phyloP scores from a whole-genome alignment of 23 tunicate genomes.

The Phallusia fumigata region DNA sequence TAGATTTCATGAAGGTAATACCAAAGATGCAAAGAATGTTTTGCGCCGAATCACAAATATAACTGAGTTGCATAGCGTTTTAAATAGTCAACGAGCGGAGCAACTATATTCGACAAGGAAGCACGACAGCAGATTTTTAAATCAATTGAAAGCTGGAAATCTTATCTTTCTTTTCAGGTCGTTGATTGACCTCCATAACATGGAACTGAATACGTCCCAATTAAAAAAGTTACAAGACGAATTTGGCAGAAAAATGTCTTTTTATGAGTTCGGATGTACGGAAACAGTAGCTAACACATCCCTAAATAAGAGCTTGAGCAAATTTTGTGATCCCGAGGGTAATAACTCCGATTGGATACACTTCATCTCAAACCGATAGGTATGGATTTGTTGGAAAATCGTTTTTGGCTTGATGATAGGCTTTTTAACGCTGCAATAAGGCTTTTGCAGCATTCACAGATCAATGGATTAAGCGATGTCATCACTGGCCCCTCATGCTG shows the following conservation, averaged over 20 bases:
- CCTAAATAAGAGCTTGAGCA: too few relatives aligned
- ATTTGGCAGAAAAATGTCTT: not conserved
- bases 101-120: not conserved
- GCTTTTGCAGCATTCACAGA: not conserved
- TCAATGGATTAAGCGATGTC: not conserved
- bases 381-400: not conserved
- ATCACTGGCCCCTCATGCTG: not conserved
- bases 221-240: not conserved
- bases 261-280: too few relatives aligned
- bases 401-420: not conserved
- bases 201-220: not conserved
- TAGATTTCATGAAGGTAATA: not conserved
- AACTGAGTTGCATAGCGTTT: not conserved
- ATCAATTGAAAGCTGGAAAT: not conserved
- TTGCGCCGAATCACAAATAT: not conserved
- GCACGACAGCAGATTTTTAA: not conserved
- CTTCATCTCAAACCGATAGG: not conserved
- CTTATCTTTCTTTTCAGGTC: not conserved
- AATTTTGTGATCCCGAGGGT: too few relatives aligned
- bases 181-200: not conserved
- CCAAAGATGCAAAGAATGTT: not conserved
- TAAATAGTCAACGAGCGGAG: not conserved
- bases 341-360: not conserved
- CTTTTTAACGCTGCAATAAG: constrained; percentile 6
- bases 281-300: too few relatives aligned